Conservation (phyloP, 2,888 invertebrate genomes). For the Cylloceria caligata region DNA sequence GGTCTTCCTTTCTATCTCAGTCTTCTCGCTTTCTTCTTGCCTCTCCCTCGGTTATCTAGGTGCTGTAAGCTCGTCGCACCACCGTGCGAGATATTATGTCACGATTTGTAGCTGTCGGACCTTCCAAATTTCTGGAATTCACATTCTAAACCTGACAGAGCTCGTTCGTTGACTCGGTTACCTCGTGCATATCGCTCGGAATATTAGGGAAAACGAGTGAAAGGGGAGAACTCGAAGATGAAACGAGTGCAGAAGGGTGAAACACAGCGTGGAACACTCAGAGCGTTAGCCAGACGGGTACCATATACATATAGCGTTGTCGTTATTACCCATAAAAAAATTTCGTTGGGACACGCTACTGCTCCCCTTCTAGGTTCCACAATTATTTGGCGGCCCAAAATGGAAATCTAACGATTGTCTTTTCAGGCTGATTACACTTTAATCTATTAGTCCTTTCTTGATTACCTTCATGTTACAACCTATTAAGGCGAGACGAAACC, state of each 20-base stretch:
- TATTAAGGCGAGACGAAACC: too few species aligned
- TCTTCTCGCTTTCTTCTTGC: conserved; percentile 34
- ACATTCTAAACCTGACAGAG: conserved; percentile 14
- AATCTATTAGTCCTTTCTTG: too few species aligned
- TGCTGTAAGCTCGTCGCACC: conserved; percentile 32
- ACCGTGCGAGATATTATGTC: conserved; percentile 68
- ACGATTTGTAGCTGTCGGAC: conserved; percentile 71
- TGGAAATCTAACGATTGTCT: too few species aligned
- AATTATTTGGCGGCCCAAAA: too few species aligned
- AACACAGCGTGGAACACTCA: conserved; percentile 38
- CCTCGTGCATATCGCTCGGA: conserved; percentile 25
- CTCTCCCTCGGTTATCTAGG: conserved; percentile 58
- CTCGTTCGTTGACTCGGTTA: not conserved
- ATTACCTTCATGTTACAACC: too few species aligned
- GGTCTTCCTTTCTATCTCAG: conserved; percentile 25
- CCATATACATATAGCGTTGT: not conserved
- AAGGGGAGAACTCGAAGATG: conserved; percentile 21
- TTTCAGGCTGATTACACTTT: too few species aligned
- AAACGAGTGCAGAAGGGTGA: conserved; percentile 40
- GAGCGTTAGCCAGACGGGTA: not conserved
- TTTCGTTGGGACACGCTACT: too few species aligned
- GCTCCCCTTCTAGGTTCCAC: too few species aligned
- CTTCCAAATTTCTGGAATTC: conserved; percentile 60
- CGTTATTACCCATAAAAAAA: not conserved
- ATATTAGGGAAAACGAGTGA: conserved; percentile 45